A percentile compares a stretch with the other conserved stretches of the same genome.
phyloP scores from a whole-genome alignment of 2,797 vertebrate species.

The Pteropus rufus region DNA sequence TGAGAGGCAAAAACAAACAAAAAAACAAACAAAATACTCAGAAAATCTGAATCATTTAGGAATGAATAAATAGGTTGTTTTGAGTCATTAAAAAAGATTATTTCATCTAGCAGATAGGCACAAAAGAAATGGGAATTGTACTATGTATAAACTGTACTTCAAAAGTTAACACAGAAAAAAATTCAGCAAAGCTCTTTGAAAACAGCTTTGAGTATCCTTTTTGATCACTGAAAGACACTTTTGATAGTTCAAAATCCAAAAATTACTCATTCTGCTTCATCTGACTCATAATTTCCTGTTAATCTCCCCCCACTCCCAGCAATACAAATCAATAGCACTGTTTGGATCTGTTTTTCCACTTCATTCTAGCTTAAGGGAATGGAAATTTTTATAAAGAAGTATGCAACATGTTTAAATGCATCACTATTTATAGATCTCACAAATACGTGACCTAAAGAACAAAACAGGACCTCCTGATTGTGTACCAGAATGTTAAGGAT shows the following conservation, averaged over 20 bases:
- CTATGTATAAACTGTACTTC: background rate
- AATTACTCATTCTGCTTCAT: constrained; percentile 51
- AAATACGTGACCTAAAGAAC: constrained; percentile 27
- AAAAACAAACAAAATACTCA: background rate
- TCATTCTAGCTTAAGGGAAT: constrained; percentile 49
- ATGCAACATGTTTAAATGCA: constrained; percentile 21
- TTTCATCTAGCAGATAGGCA: background rate
- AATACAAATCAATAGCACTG: constrained; percentile 35
- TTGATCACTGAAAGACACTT: constrained; percentile 65
- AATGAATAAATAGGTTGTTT: background rate
- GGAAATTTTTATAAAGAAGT: constrained; percentile 52
- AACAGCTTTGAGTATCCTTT: constrained; percentile 36
- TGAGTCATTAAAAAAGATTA: background rate
- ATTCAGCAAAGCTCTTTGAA: background rate
- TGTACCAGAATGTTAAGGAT: background rate
- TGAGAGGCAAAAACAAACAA: background rate
- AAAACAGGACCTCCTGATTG: background rate
- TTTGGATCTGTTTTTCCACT: constrained; percentile 43
- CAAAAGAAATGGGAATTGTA: background rate
- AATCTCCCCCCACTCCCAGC: background rate
- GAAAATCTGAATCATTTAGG: background rate
- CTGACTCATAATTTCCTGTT: constrained; percentile 64
- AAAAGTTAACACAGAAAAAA: constrained; percentile 22
- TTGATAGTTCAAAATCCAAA: constrained; percentile 57
- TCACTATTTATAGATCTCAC: constrained; percentile 40